Evolutionary conservation across 2,797 vertebrate genomes (phyloP).

Genomic region (Xiphophorus birchmanni): DNA sequence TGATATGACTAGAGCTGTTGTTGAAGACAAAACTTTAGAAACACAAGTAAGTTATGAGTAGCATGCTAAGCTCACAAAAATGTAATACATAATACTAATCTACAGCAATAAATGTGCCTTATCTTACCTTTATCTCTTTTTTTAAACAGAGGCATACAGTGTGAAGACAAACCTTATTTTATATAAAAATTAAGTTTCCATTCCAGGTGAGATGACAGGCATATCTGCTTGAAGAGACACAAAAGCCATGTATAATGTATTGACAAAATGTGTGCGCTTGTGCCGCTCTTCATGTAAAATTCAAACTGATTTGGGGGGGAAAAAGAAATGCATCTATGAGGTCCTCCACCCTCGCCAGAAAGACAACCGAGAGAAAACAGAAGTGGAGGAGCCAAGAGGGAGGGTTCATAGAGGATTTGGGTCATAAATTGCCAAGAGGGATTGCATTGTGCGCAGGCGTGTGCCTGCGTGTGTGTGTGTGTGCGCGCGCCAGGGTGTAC

Average conservation of each 20-base stretch:
- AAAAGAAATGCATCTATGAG: conserved; percentile 42
- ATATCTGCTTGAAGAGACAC: conserved; percentile 24
- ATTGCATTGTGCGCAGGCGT: conserved; percentile 51
- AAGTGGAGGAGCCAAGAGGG: conserved; percentile 64
- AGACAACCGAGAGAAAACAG: conserved; percentile 64
- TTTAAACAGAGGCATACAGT: not conserved
- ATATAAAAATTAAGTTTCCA: conserved; percentile 15
- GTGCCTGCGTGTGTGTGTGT: conserved; percentile 30
- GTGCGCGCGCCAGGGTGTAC: not conserved
- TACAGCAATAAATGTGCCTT: not conserved
- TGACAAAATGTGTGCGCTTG: conserved; percentile 10
- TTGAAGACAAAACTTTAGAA: conserved; percentile 3
- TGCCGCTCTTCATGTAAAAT: conserved; percentile 44
- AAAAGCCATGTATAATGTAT: conserved; percentile 24
- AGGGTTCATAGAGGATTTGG: conserved; percentile 74
- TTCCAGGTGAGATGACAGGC: conserved; percentile 18
- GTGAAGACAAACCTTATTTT: not conserved
- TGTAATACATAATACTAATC: conserved; percentile 8
- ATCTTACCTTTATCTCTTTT: not conserved
- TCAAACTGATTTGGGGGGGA: conserved; percentile 24
- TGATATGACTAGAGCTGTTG: conserved; percentile 15
- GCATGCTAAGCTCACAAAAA: conserved; percentile 1
- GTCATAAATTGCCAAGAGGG: conserved; percentile 79
- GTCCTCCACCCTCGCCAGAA: conserved; percentile 57
- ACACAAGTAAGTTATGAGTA: conserved; percentile 1